Conservation (phyloP, 1,140 invertebrate genomes). For the Anastrepha obliqua region DNA sequence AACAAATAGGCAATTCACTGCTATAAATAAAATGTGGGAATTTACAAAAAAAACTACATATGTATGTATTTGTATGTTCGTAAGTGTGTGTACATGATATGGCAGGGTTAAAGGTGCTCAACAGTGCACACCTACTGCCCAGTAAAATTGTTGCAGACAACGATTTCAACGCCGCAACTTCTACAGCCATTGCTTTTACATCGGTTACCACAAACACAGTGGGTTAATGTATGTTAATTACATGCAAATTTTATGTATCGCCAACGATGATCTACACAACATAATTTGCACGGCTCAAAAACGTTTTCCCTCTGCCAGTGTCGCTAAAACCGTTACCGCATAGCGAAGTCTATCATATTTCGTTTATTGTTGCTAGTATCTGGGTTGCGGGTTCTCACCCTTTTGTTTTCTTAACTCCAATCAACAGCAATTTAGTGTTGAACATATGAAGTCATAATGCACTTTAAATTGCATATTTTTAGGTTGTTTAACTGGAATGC, state of each 20-base stretch:
- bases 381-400: not conserved
- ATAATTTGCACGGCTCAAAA: slow-evolving; percentile 41
- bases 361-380: too few relatives aligned
- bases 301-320: not conserved
- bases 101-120: not conserved
- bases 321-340: not conserved
- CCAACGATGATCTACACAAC: slow-evolving; percentile 53
- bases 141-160: not conserved
- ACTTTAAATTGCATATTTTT: slow-evolving; percentile 38
- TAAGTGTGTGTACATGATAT: not conserved
- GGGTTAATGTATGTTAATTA: slow-evolving; percentile 55
- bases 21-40: too few relatives aligned
- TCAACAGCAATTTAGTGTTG: slow-evolving; percentile 27
- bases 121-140: not conserved
- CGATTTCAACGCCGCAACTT: not conserved
- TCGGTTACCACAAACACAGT: slow-evolving; percentile 9
- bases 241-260: slow-evolving; percentile 55
- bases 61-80: not conserved
- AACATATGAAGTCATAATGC: slow-evolving; percentile 18
- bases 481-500: not conserved
- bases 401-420: not conserved
- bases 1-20: not conserved
- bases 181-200: not conserved
- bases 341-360: not conserved
- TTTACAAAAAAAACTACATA: too few relatives aligned